Evolutionary conservation across 1,140 invertebrate species (phyloP), one percentile per base, ranked within the genome.

Genomic region (Drosophila nigrodunni): DNA sequence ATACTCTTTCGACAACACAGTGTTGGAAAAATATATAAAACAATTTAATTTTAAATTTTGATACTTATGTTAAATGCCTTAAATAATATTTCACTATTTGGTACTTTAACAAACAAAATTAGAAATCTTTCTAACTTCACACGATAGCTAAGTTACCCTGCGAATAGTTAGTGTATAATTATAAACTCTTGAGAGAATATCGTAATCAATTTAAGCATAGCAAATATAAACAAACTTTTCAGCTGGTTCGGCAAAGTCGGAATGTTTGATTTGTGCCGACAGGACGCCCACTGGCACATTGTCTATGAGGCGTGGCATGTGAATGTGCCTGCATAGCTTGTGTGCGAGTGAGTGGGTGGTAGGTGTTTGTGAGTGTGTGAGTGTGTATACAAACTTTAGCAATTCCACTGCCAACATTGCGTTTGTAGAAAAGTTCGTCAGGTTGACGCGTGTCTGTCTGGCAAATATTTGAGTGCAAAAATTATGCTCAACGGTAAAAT

Each of bases 171-270:
- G 72, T 21, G 72, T 58, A 74, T 70, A 74, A 74, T 62, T 74
- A 57, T 70, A 62, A 74, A 54, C 43, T 57, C 55, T 69, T 71
- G 76, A 47, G 50, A 59, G 57, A 70, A 66, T 66, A 65, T 70
- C 72, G 65, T 78, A 78, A 78, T 78, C 76, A 78, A 78, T 78
- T 78, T 78, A 78, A 75, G 76, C 72, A 75, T 69, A 59, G 65
- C 54, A 69, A 74, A 77, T 59, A 74, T 68, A 61, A 74, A 74
- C 75, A 77, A 39, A 74, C 46, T 64, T 68, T 50, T 59, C 39
- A 64, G 68, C 61, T 49, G 57, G 34, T 50, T 41, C 18, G 74
- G 30, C 58, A 65, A 62, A 50, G 54, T 71, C 59, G 60, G 54
- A 41, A 69, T 78, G 55, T 78, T 78, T 78, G 76, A 78, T 78